Evolutionary conservation across 2,888 invertebrate genomes (phyloP), one percentile per base, ranked within the genome.

Genomic region (Glyphotaelius pellucidus): DNA sequence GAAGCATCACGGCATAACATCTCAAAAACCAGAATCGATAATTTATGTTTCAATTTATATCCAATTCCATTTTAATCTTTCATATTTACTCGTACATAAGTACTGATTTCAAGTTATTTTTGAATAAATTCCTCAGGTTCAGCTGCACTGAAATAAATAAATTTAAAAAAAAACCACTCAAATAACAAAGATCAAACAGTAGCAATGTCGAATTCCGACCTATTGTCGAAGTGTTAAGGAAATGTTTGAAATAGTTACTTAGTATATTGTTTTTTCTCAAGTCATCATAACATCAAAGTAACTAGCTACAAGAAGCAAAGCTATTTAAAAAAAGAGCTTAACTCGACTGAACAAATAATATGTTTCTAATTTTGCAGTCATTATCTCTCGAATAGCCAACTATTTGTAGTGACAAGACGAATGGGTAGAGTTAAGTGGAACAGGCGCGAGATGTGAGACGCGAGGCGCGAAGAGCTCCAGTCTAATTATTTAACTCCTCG

Each of bases 341-440:
- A 67, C 67, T 9, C n/a, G 7, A 25, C 67, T 67, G 7, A 81
- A 81, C 31, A 81, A 81, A 81, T 81, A 81, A 25, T 67, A 67
- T 32, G 30, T 32, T 81, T 81, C 81, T 32, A 81, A 81, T 81
- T 81, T 81, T 19, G 81, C 81, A 81, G 81, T 81, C 31, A 81
- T 81, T 81, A 81, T 81, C 81, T 81, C 19, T 32, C 30, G 32
- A 81, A 81, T 32, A 32, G 14, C 12, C 31, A 81, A 81, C 81
- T 31, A 32, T 81, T 81, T 32, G 30, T 32, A 31, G 81, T 81
- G 81, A 81, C 81, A 81, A 32, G 81, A 81, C 31, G 19, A 31
- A 81, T 81, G 31, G 81, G 81, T 15, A 15, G 81, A 81, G 81
- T 32, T 81, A 81, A 81, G 15, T 81, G 32, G 81, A 31, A 81